A percentile compares a stretch with the other conserved stretches of the same genome.
These are phyloP conservation scores for Hylaea fasciaria DNA, from an alignment of 2,888 invertebrate genomes.

Conservation along the genomic window DNA sequence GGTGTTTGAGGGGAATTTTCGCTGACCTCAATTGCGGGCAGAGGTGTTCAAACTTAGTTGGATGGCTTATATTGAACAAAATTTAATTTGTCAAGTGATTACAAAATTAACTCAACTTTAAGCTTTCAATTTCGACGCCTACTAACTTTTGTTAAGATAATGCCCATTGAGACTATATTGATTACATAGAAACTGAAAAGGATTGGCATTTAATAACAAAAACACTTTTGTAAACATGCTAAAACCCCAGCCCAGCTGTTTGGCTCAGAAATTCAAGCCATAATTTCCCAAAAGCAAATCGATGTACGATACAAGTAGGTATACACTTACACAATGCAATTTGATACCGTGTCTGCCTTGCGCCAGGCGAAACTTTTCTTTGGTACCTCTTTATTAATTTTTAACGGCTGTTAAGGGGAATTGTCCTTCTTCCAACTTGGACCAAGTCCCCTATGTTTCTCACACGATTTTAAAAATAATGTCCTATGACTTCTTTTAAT, in stretches of 20 bases:
- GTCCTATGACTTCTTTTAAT: background rate
- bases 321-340: constrained; percentile 24
- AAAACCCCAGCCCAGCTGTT: too few species aligned
- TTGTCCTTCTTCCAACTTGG: constrained; percentile 42
- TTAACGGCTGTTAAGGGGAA: constrained; percentile 40
- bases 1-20: constrained; percentile 51
- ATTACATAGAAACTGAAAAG: background rate
- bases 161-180: background rate
- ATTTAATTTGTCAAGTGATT: constrained; percentile 33
- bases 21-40: constrained; percentile 56
- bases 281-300: constrained; percentile 7
- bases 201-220: too few species aligned
- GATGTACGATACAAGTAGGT: too few species aligned
- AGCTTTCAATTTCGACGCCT: constrained; percentile 8
- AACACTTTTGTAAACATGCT: too few species aligned
- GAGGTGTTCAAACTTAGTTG: constrained; percentile 49
- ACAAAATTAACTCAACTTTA: constrained; percentile 15
- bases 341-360: constrained; percentile 32
- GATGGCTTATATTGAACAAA: constrained; percentile 33
- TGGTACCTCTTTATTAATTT: constrained; percentile 28
- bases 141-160: background rate
- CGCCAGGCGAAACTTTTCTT: constrained; percentile 37
- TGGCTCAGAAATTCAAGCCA: constrained; percentile 3
- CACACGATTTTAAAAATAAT: too few species aligned
- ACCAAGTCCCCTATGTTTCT: constrained; percentile 25